Percentiles rank a stretch among this genome's conserved stretches.
phyloP scores from a whole-genome alignment of 1,140 invertebrate species.

The Potamilus streckersoni region DNA sequence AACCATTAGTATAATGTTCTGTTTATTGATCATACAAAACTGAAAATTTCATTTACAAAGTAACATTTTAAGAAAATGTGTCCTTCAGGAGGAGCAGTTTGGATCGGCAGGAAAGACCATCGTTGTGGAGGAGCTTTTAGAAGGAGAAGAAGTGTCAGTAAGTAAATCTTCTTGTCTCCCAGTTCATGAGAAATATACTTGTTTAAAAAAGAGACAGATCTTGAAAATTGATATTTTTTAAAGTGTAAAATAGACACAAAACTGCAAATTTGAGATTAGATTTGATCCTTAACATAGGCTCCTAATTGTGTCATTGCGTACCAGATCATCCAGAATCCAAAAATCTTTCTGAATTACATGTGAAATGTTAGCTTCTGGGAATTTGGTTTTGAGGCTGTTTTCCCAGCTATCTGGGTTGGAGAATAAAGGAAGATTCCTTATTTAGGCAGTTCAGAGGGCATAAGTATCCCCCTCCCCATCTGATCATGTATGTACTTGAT shows the following conservation, averaged over 20 bases:
- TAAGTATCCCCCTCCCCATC: no score
- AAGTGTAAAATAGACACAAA: background rate
- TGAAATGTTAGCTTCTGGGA: no score
- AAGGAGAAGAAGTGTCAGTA: constrained; percentile 94
- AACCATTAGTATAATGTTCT: no score
- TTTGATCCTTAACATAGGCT: background rate
- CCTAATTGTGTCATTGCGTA: background rate
- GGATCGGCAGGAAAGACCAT: constrained; percentile 86
- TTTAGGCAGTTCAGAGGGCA: no score
- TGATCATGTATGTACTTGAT: no score
- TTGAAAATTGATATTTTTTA: background rate
- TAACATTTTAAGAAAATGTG: background rate
- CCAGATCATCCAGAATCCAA: no score
- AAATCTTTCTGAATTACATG: no score
- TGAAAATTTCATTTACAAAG: no score
- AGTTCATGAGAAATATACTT: background rate
- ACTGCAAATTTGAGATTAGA: background rate
- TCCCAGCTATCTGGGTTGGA: no score
- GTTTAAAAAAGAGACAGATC: background rate
- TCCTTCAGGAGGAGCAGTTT: constrained; percentile 73
- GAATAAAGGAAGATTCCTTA: no score
- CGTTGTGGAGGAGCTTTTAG: constrained; percentile 90
- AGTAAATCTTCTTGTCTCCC: constrained; percentile 50
- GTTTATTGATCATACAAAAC: no score
- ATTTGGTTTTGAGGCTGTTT: no score